Base-by-base conservation (phyloP, 2,888 invertebrate species). In the Netelia melanura region DNA sequence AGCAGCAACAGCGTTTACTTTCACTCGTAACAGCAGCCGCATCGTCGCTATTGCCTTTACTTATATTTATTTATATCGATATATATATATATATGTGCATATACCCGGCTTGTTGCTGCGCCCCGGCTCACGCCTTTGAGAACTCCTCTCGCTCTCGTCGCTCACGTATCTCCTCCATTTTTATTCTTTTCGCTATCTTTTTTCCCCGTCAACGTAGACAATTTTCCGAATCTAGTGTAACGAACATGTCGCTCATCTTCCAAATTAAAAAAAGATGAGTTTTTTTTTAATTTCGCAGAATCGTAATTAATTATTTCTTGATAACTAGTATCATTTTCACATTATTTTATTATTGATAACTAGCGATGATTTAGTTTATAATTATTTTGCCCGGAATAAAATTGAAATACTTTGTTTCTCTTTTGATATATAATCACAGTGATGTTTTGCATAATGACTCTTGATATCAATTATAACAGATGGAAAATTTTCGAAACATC, bases 21-120 rank as follows among this genome's bases (percentile, higher is more conserved):
- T 92, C 92, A 92, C 92, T 92, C 89, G 88, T 89, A 87, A 70
- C 81, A 64, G 71, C 70, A 54, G 76, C 67, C 68, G 64, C 81
- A 70, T 81, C 85, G 72, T 85, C 74, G 43, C 74, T 74, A 62
- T 81, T 70, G 56, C 84, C 71, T 81, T 64, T 70, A 62, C 68
- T 72, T 80, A 21, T 61, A 65, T 43, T 25, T 62, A 21, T 17
- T 65, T 43, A 17, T 52, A n/a, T 25, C 9, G 62, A 0, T 48
- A n/a, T 52, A 11, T 65, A 10, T 52, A 11, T 65, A 10, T 54
- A 9, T 76, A n/a, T 23, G 11, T 64, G 70, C 23, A 56, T 72
- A 64, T 52, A 62, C 3, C 56, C 64, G 43, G 54, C n/a, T 30
- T 30, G 30, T 14, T 38, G 23, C 65, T 76, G 67, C 67, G 72